phyloP scores from a whole-genome alignment of 1,140 invertebrate genomes.

The Samia ricini region DNA sequence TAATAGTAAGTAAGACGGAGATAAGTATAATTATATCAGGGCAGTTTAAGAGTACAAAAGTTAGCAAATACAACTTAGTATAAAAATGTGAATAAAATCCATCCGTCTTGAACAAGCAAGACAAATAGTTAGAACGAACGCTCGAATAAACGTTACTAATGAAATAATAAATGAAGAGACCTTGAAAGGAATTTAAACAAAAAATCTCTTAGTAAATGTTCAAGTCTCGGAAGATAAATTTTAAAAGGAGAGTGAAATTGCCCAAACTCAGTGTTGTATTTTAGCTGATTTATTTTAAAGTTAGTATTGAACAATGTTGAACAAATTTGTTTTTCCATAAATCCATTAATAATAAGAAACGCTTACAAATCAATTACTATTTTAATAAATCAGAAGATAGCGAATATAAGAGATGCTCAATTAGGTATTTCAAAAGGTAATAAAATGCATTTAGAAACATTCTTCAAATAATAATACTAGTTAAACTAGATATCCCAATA shows the following conservation, averaged over 20 bases:
- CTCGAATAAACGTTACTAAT: slow-evolving; percentile 34
- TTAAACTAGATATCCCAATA: too few relatives aligned
- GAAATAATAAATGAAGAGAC: slow-evolving; percentile 37
- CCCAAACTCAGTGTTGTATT: not conserved
- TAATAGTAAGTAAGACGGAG: too few relatives aligned
- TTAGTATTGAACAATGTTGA: too few relatives aligned
- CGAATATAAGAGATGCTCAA: too few relatives aligned
- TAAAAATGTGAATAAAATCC: slow-evolving; percentile 3
- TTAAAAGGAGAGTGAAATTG: not conserved
- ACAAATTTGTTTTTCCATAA: too few relatives aligned
- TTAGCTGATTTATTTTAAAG: not conserved
- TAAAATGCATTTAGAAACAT: too few relatives aligned
- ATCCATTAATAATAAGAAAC: too few relatives aligned
- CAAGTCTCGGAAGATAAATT: not conserved
- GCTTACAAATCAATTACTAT: too few relatives aligned
- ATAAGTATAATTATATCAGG: not conserved
- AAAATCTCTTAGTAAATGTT: not conserved
- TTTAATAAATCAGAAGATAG: too few relatives aligned
- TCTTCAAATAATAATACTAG: too few relatives aligned
- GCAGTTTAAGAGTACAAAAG: not conserved
- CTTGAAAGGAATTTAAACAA: slow-evolving; percentile 19
- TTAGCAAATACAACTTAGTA: not conserved
- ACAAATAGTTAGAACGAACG: slow-evolving; percentile 34
- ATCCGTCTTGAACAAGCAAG: slow-evolving; percentile 25
- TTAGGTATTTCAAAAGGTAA: too few relatives aligned